Evolutionary conservation across 2,888 invertebrate species (phyloP).

Genomic region (Amphipyra tragopoginis): DNA sequence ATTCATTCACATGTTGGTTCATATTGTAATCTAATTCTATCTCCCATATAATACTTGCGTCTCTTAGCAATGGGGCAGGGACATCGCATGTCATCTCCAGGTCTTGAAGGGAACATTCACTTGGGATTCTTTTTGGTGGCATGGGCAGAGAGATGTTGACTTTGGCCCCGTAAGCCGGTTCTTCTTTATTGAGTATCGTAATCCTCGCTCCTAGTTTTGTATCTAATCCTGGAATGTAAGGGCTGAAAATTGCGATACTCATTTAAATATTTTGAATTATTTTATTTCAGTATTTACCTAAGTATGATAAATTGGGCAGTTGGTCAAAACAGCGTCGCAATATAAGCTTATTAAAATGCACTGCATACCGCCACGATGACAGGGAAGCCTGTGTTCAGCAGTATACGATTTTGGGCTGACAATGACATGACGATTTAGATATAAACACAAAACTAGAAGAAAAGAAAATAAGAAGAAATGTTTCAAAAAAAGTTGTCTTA

Average conservation of each 20-base stretch:
- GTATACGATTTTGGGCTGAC: no score
- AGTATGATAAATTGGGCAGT: no score
- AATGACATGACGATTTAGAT: no score
- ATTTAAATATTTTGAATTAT: neutral
- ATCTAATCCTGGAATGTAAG: slow-evolving; percentile 77
- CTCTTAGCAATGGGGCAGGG: slow-evolving; percentile 75
- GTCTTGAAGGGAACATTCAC: slow-evolving; percentile 72
- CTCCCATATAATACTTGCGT: slow-evolving; percentile 71
- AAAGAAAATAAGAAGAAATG: no score
- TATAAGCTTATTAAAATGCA: no score
- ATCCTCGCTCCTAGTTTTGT: slow-evolving; percentile 75
- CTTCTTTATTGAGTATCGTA: slow-evolving; percentile 74
- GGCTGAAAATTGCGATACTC: slow-evolving; percentile 61
- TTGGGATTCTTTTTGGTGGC: slow-evolving; percentile 76
- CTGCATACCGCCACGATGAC: no score
- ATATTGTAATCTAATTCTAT: slow-evolving; percentile 78
- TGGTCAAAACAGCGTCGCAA: no score
- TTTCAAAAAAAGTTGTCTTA: slow-evolving; percentile 52
- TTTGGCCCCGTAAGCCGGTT: slow-evolving; percentile 82
- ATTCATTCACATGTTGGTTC: slow-evolving; percentile 57
- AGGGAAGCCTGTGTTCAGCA: no score
- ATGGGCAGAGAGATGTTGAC: slow-evolving; percentile 74
- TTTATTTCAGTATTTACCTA: no score
- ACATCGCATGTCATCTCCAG: slow-evolving; percentile 74
- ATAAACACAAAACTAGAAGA: no score